Base-by-base conservation (phyloP, 2,797 vertebrate species). In the Chiropotes sagulatus region DNA sequence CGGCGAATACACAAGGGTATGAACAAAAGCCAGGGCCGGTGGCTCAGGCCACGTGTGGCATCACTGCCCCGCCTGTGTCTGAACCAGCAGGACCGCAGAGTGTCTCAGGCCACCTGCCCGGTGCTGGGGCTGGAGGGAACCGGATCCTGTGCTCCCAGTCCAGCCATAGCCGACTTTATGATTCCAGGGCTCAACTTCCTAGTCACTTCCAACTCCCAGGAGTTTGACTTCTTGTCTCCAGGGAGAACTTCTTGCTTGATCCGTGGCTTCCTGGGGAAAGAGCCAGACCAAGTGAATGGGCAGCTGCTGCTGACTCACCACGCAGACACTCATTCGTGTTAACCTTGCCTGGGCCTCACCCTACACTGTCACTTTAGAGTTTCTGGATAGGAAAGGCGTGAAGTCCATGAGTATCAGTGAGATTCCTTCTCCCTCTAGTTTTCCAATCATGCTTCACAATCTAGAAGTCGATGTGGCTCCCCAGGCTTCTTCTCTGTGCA, bases 1-100 rank as follows among this genome's bases (percentile, higher is more conserved):
- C 1, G 99, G 99, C 12, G 99, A 99, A 96, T 99, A 99, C 98
- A 99, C 99, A 89, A 99, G 99, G 99, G 99, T 99, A 97, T 96
- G 98, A 36, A 88, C 67, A 36, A n/a, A 61, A 95, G 72, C 50
- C 86, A 93, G 96, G 92, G 39, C n/a, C 2, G 0, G 41, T 0
- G 2, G 64, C 64, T 17, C 26, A 2, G 1, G 7, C 9, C 7
- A 11, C 3, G 1, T 2, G 4, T 33, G n/a, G 30, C 2, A 28
- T 28, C 61, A n/a, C 26, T 28, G 28, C 33, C 0, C 14, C 1
- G 4, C 36, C 57, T 39, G 1, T 6, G 14, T 36, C 44, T 6
- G 12, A 15, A 19, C 72, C 24, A 36, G 28, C 76, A 48, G 46
- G 44, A 30, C 22, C 26, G 1, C 1, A n/a, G n/a, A 7, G 15